Evolutionary conservation across 2,797 vertebrate genomes (phyloP), one percentile per base, ranked within the genome.

Genomic region (Enteromius treurensis): DNA sequence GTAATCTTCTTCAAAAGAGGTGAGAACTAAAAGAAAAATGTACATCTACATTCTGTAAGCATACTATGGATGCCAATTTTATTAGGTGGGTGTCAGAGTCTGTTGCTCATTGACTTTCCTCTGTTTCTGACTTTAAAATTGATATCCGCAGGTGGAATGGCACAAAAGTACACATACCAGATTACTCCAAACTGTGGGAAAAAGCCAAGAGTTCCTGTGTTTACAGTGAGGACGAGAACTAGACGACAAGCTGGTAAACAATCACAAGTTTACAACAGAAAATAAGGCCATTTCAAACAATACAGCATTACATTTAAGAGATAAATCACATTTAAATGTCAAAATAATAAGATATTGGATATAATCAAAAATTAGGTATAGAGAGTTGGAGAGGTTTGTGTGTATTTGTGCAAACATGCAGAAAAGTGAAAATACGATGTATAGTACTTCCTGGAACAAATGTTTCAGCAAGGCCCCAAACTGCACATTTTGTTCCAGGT

Each of bases 1-100:
- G 98, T 99, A 10, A 97, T 96, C 88, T 99, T 99, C 91, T 98
- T 99, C 91, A 97, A 97, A 93, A 96, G 89, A 96, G 97, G 98
- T 98, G 40, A 11, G 13, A 42, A 62, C 3, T 26, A 6, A 6
- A 65, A 29, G 9, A 5, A 53, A 60, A 77, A 76, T 37, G 8
- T 62, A 77, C n/a, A 42, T 26, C 9, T 6, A 6, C 2, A 45
- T 77, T 15, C 15, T 62, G 14, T 17, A 60, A 60, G 13, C 14
- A 55, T 11, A 75, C 5, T 37, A 60, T 45, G 75, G n/a, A 8
- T 42, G n/a, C 15, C 60, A 26, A 15, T 45, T 77, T n/a, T 37
- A 47, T 67, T n/a, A 37, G 21, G 2, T 11, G 8, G 15, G 62
- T 68, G 47, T 68, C 29, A 8, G 3, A 34, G 40, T 65, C 55